Evolutionary conservation across 2,888 invertebrate species (phyloP).

Genomic region (Diadegma fenestrale): DNA sequence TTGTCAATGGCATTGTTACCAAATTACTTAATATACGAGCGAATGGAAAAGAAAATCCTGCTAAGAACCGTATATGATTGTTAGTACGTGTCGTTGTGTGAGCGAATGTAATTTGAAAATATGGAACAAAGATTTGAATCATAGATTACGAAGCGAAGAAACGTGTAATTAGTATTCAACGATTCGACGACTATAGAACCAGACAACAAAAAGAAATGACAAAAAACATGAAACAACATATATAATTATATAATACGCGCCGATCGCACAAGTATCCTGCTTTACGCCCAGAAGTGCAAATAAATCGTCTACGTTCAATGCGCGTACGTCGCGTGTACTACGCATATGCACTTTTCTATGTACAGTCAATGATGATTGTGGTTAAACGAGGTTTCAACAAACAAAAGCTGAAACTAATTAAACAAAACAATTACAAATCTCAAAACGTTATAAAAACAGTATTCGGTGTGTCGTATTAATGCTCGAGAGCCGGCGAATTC

Average conservation of each 20-base stretch:
- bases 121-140: constrained; percentile 47
- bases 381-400: constrained; percentile 35
- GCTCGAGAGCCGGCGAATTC: constrained; percentile 12
- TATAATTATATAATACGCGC: constrained; percentile 52
- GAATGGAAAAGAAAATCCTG: constrained; percentile 49
- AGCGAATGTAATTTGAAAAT: constrained; percentile 40
- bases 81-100: constrained; percentile 52
- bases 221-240: constrained; percentile 45
- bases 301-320: constrained; percentile 46
- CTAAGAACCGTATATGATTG: constrained; percentile 58
- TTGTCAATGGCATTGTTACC: constrained; percentile 69
- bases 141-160: constrained; percentile 1
- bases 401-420: background rate
- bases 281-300: constrained; percentile 66
- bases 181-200: constrained; percentile 57
- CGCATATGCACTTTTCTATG: constrained; percentile 64
- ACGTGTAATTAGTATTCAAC: constrained; percentile 51
- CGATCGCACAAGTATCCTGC: constrained; percentile 68
- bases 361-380: constrained; percentile 58
- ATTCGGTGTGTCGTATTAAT: constrained; percentile 55
- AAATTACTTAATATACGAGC: constrained; percentile 65
- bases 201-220: constrained; percentile 34
- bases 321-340: constrained; percentile 53
- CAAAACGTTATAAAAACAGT: constrained; percentile 51
- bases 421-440: constrained; percentile 17